phyloP scores from a whole-genome alignment of 2,888 invertebrate genomes.

The Drosophila buzzatii region DNA sequence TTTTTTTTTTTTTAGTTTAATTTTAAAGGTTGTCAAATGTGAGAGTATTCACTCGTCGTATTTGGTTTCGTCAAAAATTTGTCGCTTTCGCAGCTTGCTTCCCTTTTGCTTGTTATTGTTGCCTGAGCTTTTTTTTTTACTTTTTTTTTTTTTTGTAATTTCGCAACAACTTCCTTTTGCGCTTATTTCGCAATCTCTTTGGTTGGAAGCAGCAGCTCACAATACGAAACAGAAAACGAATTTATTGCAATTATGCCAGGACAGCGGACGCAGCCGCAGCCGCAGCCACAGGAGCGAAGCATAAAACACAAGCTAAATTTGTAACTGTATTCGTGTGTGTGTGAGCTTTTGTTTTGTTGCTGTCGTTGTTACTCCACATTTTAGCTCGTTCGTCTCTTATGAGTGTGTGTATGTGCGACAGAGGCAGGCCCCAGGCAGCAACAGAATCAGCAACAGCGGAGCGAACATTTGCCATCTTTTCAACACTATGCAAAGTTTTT shows the following conservation, averaged over 20 bases:
- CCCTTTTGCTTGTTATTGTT: constrained; percentile 32
- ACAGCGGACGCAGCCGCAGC: constrained; percentile 32
- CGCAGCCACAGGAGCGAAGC: constrained; percentile 21
- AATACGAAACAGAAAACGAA: constrained; percentile 49
- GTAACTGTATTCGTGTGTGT: constrained; percentile 19
- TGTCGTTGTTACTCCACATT: constrained; percentile 65
- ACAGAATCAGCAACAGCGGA: constrained; percentile 17
- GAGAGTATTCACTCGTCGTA: constrained; percentile 27
- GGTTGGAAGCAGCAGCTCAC: constrained; percentile 18
- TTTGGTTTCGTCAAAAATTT: neutral
- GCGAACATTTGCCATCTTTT: constrained; percentile 51
- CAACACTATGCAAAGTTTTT: constrained; percentile 43
- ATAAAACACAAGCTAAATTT: constrained; percentile 26
- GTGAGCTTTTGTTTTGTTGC: constrained; percentile 48
- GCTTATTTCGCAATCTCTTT: constrained; percentile 47
- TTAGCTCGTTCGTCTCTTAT: constrained; percentile 29
- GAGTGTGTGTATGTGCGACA: constrained; percentile 1
- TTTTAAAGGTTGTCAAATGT: neutral
- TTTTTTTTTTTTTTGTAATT: constrained; percentile 17
- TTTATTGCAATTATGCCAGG: constrained; percentile 69
- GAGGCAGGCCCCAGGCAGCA: constrained; percentile 28
- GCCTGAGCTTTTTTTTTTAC: constrained; percentile 10
- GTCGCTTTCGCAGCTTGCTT: constrained; percentile 14
- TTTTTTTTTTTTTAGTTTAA: neutral
- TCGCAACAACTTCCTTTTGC: constrained; percentile 55